Evolutionary conservation across 2,888 invertebrate species (phyloP), one percentile per base, ranked within the genome.

Genomic region (Trileptium ribeirensis): DNA sequence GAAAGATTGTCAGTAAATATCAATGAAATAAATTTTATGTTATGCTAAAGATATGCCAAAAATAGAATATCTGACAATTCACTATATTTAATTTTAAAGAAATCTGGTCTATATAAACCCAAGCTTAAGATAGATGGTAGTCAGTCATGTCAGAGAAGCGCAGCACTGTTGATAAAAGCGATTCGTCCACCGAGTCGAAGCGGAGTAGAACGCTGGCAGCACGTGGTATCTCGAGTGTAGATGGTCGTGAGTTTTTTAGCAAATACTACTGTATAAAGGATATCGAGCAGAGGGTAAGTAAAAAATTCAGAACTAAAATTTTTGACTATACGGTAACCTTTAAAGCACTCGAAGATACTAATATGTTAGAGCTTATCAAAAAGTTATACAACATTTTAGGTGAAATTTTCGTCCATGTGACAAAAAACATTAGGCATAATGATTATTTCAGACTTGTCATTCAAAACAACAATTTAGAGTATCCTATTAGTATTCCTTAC

Each of bases 391-490:
- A 75, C 24, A 75, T 75, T 75, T 38, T 75, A 19, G 8, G n/a
- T n/a, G 77, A 75, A 33, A 36, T 75, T 8, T 75, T 75, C 37
- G n/a, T 29, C 2, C 15, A 8, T 34, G 34, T 75, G 8, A 33
- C n/a, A 24, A 34, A 38, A n/a, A 8, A 75, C 36, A 34, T 75
- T 36, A 8, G 36, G 37, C 8, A 15, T 39, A 2, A 75, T 38
- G 77, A 75, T 36, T 75, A 75, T n/a, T n/a, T 75, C 8, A 34
- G 77, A 38, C 2, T 75, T 8, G 77, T 75, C 8, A n/a, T 75
- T 15, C 77, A 75, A 75, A 34, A 8, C 8, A 34, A 8, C 2
- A 75, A n/a, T 75, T 38, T 75, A 37, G 3, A 33, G n/a, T 75
- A 75, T 36, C 77, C 77, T 33, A 75, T 75, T n/a, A 38, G 37